Base-by-base conservation (phyloP, 2,797 vertebrate species). In the Poeciliopsis presidionis region DNA sequence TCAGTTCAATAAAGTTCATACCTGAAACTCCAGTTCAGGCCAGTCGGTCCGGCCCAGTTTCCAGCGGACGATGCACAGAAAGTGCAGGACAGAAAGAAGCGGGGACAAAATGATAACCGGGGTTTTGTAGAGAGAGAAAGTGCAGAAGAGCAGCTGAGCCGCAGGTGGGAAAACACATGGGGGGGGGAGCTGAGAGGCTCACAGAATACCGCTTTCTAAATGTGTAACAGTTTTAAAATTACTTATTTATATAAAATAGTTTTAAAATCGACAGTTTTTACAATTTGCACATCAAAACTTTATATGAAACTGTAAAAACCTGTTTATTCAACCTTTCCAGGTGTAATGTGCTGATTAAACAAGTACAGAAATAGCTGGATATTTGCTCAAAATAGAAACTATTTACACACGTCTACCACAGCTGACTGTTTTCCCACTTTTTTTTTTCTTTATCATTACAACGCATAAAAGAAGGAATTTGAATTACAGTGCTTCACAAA, bases 51-150 rank as follows among this genome's bases (percentile, higher is more conserved):
- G 20, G 79, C 77, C 76, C 39, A 8, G 70, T 41, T 72, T 46
- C 46, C 87, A 61, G 69, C 43, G 49, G 70, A 70, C 13, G 41
- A 65, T 33, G 4, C 36, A 83, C 45, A 80, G 45, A 74, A 80
- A 82, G 47, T 7, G 51, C 36, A 65, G 47, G 11, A 53, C 69
- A 69, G 25, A 76, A 53, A 0, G 25, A 79, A 81, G 71, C 74
- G 79, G 57, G 87, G 80, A 51, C 53, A 76, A 81, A 91, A 78
- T 86, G 86, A 87, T 22, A 33, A 84, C 77, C 78, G 53, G 72
- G 84, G 79, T 88, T 84, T 88, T 90, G 88, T 82, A 85, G 83
- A 91, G 89, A 81, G 88, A 90, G 87, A 89, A 79, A 83, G 75
- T 75, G 84, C 65, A 87, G 89, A 81, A 82, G 77, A 86, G 76